Evolutionary conservation across 2,888 invertebrate genomes (phyloP).

Genomic region (Megastigmus dorsalis): DNA sequence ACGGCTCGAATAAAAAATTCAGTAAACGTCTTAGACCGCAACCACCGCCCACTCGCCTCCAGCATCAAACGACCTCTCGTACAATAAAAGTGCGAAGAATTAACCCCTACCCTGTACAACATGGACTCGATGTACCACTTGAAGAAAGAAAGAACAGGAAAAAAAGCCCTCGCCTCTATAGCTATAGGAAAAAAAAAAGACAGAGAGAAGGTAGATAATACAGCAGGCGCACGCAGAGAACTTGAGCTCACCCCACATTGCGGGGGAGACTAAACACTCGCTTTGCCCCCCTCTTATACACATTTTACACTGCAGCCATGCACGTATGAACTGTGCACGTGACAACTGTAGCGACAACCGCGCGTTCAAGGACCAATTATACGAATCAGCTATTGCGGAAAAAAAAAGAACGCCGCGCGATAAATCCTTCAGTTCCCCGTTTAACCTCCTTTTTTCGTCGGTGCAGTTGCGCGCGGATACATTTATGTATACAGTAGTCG

Average conservation of each 20-base stretch:
- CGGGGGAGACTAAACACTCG: constrained; percentile 15
- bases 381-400: not conserved
- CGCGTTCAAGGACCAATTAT: constrained; percentile 19
- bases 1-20: not conserved
- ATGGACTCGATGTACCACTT: constrained; percentile 24
- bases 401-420: not conserved
- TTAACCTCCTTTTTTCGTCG: not conserved
- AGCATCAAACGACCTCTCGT: constrained; percentile 6
- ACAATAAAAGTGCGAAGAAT: constrained; percentile 32
- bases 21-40: not conserved
- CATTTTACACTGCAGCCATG: not conserved
- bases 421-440: not conserved
- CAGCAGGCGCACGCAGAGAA: not conserved
- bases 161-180: not conserved
- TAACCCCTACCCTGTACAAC: not conserved
- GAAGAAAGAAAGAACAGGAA: constrained; percentile 15
- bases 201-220: not conserved
- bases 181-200: not conserved
- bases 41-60: not conserved
- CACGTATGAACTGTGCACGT: not conserved
- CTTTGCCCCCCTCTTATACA: not conserved
- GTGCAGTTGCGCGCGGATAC: not conserved
- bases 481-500: too few relatives aligned
- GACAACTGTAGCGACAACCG: not conserved
- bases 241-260: not conserved